Evolutionary conservation across 2,797 vertebrate genomes (phyloP), one percentile per base, ranked within the genome.

Genomic region (Pogoniulus pusillus): DNA sequence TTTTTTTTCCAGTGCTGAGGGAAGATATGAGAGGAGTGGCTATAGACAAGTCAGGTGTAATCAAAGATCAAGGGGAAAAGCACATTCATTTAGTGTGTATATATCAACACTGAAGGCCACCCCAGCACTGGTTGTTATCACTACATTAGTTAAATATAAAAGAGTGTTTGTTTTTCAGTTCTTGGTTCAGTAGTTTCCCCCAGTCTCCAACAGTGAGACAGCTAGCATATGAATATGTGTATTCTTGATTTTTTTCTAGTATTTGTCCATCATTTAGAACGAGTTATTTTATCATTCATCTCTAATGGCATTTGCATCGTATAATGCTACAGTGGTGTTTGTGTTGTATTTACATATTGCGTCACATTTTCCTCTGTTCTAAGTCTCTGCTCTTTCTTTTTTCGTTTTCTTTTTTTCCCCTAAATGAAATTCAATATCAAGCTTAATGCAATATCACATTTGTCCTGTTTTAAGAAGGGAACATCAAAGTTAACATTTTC

Each of bases 231-330:
- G 60, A 82, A 84, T 64, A 11, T 70, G 30, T 64, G 34, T 9
- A 8, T 86, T 82, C 60, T 45, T 72, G 17, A 6, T 64, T 78
- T 70, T 77, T 47, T 86, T 73, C 35, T 41, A 70, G 41, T 82
- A 45, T 86, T 93, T 81, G 37, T 88, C 29, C 39, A 66, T 94
- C 29, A 35, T 84, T 71, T 93, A 49, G 41, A 51, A 29, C 23
- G n/a, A 90, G 24, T 76, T 82, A 64, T 85, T 90, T 92, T 92
- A 60, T 88, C 64, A 47, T 65, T 84, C 12, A 41, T 92, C 59
- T 82, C 13, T 85, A 82, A 82, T 65, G 27, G 45, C 54, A 47
- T 9, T 79, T 22, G 14, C 34, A 87, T 81, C 5, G 2, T 22
- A 32, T 86, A 79, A 62, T n/a, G n/a, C 51, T 65, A 27, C 76